Evolutionary conservation across 2,113 vertebrate genomes (phyloP), one percentile per base, ranked within the genome.

Genomic region (Pholis gunnellus): DNA sequence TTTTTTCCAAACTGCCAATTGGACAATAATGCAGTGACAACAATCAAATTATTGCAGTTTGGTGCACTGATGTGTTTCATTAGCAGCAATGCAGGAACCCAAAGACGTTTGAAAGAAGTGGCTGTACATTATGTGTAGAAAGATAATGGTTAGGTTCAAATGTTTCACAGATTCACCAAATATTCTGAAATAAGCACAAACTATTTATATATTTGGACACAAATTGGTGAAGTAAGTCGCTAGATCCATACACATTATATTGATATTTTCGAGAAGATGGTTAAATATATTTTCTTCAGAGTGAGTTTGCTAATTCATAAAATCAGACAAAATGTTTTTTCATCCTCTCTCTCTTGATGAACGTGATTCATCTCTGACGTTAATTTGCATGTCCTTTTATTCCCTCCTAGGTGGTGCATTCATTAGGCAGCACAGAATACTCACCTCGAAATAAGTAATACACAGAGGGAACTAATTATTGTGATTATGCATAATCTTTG

Each of bases 401-500:
- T 88, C 78, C 73, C 82, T 86, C 79, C 88, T 76, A 82, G 84
- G 85, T 78, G 70, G 64, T 73, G 87, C 81, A 81, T 91, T 94
- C 83, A 94, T 94, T 94, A 94, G 82, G 64, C 77, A 61, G 66
- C 83, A 79, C 81, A 82, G 82, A 92, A 88, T 79, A 82, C 86
- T 91, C 89, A 80, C 81, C 72, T 92, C 74, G 29, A 85, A 92
- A 91, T 83, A 91, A 91, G 78, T 85, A 90, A 92, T 84, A 82
- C 92, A 89, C 87, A 84, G 72, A 87, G 88, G 80, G 74, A 92
- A 94, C 81, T 91, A 93, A 94, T 94, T 89, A 91, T 88, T 88
- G 48, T 92, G 89, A 94, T 94, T 95, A 95, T 91, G 82, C 82
- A 83, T 89, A 87, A 90, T 92, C 87, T 91, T 76, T 82, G 40